Percentiles rank a stretch among this genome's conserved stretches.
These are phyloP conservation scores for Corapipo altera DNA, from an alignment of 2,113 vertebrate genomes.

Conservation along the genomic window DNA sequence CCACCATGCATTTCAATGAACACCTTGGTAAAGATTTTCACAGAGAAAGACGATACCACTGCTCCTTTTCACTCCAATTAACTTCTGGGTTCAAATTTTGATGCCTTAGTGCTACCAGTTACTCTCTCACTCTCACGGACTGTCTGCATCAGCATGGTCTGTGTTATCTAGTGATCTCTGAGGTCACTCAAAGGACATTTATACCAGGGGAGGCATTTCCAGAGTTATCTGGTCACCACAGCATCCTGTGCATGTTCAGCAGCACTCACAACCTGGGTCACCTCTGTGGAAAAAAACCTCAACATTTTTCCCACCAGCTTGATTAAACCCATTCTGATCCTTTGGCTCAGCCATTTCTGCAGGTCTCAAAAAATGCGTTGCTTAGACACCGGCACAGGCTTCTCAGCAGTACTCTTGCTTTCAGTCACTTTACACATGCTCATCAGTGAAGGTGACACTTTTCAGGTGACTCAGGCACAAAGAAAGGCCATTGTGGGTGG, in stretches of 20 bases:
- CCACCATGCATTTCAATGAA: background rate
- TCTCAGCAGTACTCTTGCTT: background rate
- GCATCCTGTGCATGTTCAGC: background rate
- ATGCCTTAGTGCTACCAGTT: slow-evolving; percentile 26
- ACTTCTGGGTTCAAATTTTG: slow-evolving; percentile 18
- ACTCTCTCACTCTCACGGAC: background rate
- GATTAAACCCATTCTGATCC: background rate
- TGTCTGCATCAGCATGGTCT: slow-evolving; percentile 13
- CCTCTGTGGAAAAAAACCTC: background rate
- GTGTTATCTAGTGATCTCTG: slow-evolving; percentile 22
- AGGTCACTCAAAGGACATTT: slow-evolving; percentile 27
- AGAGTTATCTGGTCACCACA: background rate
- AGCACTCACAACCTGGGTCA: background rate
- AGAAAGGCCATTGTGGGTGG: slow-evolving; percentile 1
- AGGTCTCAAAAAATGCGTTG: slow-evolving; percentile 4
- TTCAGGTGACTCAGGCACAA: slow-evolving; percentile 36
- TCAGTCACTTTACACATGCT: background rate
- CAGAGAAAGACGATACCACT: background rate
- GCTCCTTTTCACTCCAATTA: background rate
- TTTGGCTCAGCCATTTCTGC: background rate
- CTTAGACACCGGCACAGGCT: background rate
- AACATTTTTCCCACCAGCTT: background rate
- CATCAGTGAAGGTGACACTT: slow-evolving; percentile 13
- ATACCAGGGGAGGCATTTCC: background rate
- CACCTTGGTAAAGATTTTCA: background rate